Evolutionary conservation across 2,797 vertebrate genomes (phyloP).

Genomic region (Anguilla pacifica): DNA sequence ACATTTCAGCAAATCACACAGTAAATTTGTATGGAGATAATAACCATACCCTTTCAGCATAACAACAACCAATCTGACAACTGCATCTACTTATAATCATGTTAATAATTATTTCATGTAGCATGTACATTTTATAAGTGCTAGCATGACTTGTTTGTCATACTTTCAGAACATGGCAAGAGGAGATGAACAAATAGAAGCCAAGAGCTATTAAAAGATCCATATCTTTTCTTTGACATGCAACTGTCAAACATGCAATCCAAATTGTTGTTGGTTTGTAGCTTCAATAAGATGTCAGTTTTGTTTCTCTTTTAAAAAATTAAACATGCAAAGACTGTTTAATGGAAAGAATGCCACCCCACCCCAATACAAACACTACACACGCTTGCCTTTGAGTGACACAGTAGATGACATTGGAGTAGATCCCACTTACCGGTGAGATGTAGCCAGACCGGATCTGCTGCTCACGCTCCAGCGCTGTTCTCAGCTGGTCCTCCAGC

Average conservation of each 20-base stretch:
- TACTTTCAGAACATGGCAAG: slow-evolving; percentile 49
- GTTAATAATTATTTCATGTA: slow-evolving; percentile 43
- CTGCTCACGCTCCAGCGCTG: slow-evolving; percentile 72
- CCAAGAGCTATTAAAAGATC: slow-evolving; percentile 47
- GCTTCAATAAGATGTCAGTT: slow-evolving; percentile 58
- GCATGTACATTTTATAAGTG: slow-evolving; percentile 44
- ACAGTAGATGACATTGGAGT: not conserved
- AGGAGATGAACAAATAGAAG: slow-evolving; percentile 60
- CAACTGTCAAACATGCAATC: slow-evolving; percentile 78
- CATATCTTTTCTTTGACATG: slow-evolving; percentile 67
- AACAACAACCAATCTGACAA: slow-evolving; percentile 30
- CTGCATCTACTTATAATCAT: slow-evolving; percentile 24
- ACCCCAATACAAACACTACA: slow-evolving; percentile 30
- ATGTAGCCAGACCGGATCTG: slow-evolving; percentile 75
- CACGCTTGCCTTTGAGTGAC: not conserved
- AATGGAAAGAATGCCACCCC: slow-evolving; percentile 54
- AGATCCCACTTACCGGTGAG: slow-evolving; percentile 72
- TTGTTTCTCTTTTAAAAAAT: slow-evolving; percentile 61
- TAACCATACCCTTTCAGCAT: slow-evolving; percentile 35
- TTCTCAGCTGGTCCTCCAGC: slow-evolving; percentile 74
- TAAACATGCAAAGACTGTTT: slow-evolving; percentile 76
- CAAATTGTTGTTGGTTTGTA: slow-evolving; percentile 52
- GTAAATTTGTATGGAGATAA: not conserved
- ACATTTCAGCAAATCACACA: slow-evolving; percentile 41
- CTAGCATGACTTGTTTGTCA: slow-evolving; percentile 53